Conservation (phyloP, 2,797 vertebrate genomes). For the Enteromius thamalakanensis region DNA sequence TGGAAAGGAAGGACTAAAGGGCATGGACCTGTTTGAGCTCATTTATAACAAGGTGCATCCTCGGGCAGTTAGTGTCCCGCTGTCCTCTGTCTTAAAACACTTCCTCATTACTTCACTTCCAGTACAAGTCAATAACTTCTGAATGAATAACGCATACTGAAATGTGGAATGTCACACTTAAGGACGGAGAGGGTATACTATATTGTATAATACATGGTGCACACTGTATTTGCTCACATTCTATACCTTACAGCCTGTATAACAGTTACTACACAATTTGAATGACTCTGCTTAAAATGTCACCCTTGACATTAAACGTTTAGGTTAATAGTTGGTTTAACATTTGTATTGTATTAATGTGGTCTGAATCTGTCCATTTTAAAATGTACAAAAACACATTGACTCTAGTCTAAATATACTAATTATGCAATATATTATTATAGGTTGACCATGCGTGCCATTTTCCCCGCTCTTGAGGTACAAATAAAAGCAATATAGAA, state of each 20-base stretch:
- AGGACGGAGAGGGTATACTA: neutral
- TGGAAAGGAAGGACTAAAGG: constrained; percentile 27
- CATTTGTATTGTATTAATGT: neutral
- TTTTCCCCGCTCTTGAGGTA: no score
- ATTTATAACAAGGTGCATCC: constrained; percentile 35
- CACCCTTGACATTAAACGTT: neutral
- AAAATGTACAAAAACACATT: neutral
- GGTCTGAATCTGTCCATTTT: neutral
- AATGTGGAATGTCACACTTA: neutral
- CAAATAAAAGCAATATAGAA: no score
- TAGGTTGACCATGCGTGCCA: no score
- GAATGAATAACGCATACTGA: neutral
- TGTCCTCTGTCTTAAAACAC: constrained; percentile 14
- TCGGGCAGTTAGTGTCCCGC: neutral
- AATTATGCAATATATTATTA: neutral
- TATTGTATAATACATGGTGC: neutral
- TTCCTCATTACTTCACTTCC: constrained; percentile 7
- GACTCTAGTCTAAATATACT: neutral
- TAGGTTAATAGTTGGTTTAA: neutral
- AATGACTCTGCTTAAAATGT: neutral
- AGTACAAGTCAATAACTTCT: neutral
- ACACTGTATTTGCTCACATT: neutral
- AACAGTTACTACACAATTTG: neutral
- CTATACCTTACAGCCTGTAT: neutral
- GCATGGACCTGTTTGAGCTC: constrained; percentile 21